Evolutionary conservation across 2,797 vertebrate species (phyloP), one percentile per base, ranked within the genome.

Genomic region (Cossypha polioptera): DNA sequence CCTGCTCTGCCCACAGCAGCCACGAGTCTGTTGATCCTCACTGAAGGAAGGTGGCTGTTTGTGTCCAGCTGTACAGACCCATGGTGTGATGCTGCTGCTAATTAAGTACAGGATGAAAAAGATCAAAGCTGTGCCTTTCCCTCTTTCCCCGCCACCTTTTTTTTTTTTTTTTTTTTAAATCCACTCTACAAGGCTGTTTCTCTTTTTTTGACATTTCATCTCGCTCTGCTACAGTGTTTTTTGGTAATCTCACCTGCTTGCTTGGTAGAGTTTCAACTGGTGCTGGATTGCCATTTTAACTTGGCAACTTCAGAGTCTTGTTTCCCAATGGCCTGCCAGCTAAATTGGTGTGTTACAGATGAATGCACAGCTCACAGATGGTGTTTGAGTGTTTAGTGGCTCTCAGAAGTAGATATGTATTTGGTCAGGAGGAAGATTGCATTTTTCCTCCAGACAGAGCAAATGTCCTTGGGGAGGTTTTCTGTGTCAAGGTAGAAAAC

Each of bases 401-500:
- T 97, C 91, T 96, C 95, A 67, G 79, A 96, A 97, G 78, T 86
- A 75, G 90, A 90, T 86, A 63, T 48, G 51, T 93, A 95, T 95
- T 92, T 96, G 95, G 95, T 97, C 79, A 94, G 85, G 85, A 96
- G 71, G 92, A 97, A 93, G 88, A 96, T 90, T 86, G 76, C 76
- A 92, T 94, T 95, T 94, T 94, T 95, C 54, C 84, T 96, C 54
- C 95, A 96, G 92, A 94, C 71, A 96, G 92, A 95, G 61, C 86
- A 96, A 96, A 96, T 94, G 86, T 96, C 96, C 95, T 90, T 97
- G 94, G 86, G 91, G 95, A 91, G 82, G 73, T 96, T 96, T 95
- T 95, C 66, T 93, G 71, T 94, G 90, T 96, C 90, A 91, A 93
- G 90, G 88, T 95, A 71, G 88, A 81, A 87, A 90, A 87, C 65